A percentile compares a stretch with the other conserved stretches of the same genome.
phyloP scores from a whole-genome alignment of 2,888 invertebrate genomes.

The Girardia tigrina region DNA sequence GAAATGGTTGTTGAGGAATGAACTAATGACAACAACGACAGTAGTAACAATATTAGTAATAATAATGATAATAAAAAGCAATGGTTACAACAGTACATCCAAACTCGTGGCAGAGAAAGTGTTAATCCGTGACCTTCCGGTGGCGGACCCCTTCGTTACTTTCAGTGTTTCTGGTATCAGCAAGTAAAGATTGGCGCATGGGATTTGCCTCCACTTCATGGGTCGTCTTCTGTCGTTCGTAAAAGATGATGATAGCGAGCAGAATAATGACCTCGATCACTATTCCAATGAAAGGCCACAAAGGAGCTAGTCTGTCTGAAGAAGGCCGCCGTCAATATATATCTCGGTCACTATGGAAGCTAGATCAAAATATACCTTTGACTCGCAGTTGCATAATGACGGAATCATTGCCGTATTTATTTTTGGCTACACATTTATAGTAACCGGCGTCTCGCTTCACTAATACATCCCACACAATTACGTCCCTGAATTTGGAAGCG shows the following conservation, averaged over 20 bases:
- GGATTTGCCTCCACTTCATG: neutral
- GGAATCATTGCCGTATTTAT: conserved; percentile 15
- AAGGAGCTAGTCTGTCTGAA: neutral
- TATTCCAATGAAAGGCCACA: conserved; percentile 6
- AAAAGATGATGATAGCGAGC: neutral
- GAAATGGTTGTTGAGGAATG: conserved; percentile 10
- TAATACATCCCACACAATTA: neutral
- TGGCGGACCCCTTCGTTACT: neutral
- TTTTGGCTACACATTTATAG: neutral
- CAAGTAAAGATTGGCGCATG: conserved; percentile 4
- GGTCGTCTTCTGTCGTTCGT: neutral
- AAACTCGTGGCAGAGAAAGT: no score
- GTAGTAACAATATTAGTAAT: no score
- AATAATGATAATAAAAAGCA: no score
- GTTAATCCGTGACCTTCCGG: neutral
- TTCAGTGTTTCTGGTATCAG: neutral
- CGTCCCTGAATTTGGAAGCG: neutral
- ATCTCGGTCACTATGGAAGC: neutral
- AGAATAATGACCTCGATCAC: neutral
- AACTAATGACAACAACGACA: neutral
- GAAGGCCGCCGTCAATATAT: neutral
- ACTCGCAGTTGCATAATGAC: conserved; percentile 16
- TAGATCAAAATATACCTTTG: neutral
- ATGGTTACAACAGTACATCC: no score
- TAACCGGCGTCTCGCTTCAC: neutral